A percentile compares a stretch with the other conserved stretches of the same genome.
Conservation (phyloP, 1,140 invertebrate species). For the Hermetia illucens region DNA sequence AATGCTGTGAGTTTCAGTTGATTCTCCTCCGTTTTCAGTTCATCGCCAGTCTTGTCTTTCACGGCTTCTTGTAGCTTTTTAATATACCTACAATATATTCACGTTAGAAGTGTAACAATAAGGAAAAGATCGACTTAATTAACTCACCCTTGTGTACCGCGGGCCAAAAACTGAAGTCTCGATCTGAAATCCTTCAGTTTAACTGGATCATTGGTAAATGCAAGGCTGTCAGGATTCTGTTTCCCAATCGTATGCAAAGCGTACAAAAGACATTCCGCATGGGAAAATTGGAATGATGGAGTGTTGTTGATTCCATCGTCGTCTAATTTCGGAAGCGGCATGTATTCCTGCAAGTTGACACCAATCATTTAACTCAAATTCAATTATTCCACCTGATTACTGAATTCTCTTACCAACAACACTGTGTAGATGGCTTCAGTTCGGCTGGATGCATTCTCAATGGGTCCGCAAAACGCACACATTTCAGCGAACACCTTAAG, state of each 20-base stretch:
- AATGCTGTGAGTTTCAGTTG: conserved; percentile 74
- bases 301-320: conserved; percentile 37
- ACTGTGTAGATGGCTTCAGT: conserved; percentile 61
- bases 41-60: conserved; percentile 59
- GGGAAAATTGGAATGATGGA: conserved; percentile 78
- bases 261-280: conserved; percentile 86
- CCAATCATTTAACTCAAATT: too few species aligned
- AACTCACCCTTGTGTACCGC: conserved; percentile 64
- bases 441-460: conserved; percentile 59
- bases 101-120: not conserved
- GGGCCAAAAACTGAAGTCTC: conserved; percentile 81
- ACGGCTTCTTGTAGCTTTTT: conserved; percentile 79
- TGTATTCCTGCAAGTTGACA: conserved; percentile 52
- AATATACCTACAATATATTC: conserved; percentile 51
- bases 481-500: conserved; percentile 82
- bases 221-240: conserved; percentile 55
- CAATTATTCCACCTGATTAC: too few species aligned
- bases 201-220: conserved; percentile 58
- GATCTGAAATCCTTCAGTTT: conserved; percentile 77
- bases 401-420: conserved; percentile 56
- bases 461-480: conserved; percentile 53
- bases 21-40: conserved; percentile 64
- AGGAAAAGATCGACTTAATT: not conserved
- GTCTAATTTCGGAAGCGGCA: conserved; percentile 64
- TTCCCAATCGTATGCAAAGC: conserved; percentile 78